Percentiles rank a stretch among this genome's conserved stretches.
Conservation (phyloP, 2,113 vertebrate genomes). For the Sus scrofa region T2T-Sscrofa CM000830.6:40834001-40834500, state of each 20-base stretch:
- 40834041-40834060: background rate
- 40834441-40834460: conserved; percentile 40
- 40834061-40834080: background rate
- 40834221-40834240: background rate
- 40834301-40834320: background rate
- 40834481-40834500: background rate
- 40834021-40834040: background rate
- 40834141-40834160: background rate
- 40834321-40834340: background rate
- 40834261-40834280: background rate
- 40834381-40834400: conserved; percentile 14
- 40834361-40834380: conserved; percentile 28
- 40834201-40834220: background rate
- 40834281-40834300: background rate
- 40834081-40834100: background rate
- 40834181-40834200: conserved; percentile 5
- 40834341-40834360: background rate
- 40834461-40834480: background rate
- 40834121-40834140: background rate
- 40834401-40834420: conserved; percentile 36
- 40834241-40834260: background rate
- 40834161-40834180: conserved; percentile 3
- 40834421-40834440: conserved; percentile 14
- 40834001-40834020: background rate
- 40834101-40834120: conserved; percentile 14